These are phyloP conservation scores for Empidonax alnorum DNA, from an alignment of 2,113 vertebrate genomes.

Conservation along the genomic window DNA sequence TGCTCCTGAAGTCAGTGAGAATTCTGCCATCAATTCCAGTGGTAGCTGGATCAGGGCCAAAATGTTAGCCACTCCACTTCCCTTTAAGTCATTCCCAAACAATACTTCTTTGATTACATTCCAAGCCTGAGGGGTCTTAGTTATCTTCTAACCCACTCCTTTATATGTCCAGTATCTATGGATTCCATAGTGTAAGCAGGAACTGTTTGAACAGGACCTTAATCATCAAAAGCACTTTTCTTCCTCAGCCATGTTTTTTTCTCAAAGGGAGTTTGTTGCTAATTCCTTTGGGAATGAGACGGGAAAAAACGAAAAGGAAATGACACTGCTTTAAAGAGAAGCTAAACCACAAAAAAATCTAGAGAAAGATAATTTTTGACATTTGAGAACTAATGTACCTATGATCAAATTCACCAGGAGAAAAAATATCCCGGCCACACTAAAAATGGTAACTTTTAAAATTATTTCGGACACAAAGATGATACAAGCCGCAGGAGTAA, in stretches of 20 bases:
- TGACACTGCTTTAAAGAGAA: constrained; percentile 3
- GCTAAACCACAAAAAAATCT: not conserved
- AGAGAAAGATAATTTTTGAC: not conserved
- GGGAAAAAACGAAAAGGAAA: constrained; percentile 46
- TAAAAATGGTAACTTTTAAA: not conserved
- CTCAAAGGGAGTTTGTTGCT: constrained; percentile 57
- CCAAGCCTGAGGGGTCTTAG: constrained; percentile 47
- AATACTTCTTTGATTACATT: constrained; percentile 60
- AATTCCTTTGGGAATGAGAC: constrained; percentile 32
- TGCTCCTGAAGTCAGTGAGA: constrained; percentile 41
- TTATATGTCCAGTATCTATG: constrained; percentile 51
- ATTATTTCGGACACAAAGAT: not conserved
- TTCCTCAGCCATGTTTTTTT: constrained; percentile 37
- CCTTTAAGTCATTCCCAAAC: constrained; percentile 59
- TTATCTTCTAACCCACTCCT: constrained; percentile 51
- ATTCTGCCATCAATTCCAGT: constrained; percentile 7
- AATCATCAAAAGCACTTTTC: constrained; percentile 62
- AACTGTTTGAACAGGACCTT: constrained; percentile 48
- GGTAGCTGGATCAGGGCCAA: constrained; percentile 17
- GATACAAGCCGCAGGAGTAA: not conserved
- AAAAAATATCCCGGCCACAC: not conserved
- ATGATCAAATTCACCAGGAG: not conserved
- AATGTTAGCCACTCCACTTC: constrained; percentile 41
- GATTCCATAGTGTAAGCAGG: constrained; percentile 53
- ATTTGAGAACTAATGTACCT: not conserved